Evolutionary conservation across 64 coral and sea anemone species (phyloP).

Genomic region (Actinia equina): DNA sequence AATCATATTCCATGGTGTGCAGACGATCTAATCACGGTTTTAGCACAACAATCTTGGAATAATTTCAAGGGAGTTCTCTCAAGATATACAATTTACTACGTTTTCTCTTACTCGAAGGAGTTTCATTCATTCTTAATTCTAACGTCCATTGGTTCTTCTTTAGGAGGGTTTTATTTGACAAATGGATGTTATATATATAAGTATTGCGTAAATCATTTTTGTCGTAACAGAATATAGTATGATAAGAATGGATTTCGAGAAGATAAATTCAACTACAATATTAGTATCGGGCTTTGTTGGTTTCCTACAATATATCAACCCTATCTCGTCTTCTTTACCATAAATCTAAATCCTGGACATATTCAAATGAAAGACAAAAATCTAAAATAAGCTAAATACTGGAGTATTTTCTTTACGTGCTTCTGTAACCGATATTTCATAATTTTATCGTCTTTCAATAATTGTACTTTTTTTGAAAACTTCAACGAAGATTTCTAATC

Average conservation of each 20-base stretch:
- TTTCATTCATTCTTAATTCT: slow-evolving; percentile 4
- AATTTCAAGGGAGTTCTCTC: neutral
- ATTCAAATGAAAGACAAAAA: neutral
- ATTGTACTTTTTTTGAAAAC: neutral
- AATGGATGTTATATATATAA: neutral
- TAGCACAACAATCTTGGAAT: neutral
- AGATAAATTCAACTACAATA: neutral
- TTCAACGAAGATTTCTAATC: neutral
- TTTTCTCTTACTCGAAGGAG: neutral
- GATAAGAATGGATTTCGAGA: neutral
- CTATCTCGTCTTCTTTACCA: neutral
- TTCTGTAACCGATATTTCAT: neutral
- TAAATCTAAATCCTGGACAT: neutral
- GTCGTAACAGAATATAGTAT: neutral
- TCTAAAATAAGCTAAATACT: neutral
- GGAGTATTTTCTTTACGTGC: neutral
- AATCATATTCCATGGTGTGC: neutral
- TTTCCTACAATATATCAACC: neutral
- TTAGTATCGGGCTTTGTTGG: neutral
- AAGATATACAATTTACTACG: neutral
- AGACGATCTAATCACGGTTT: neutral
- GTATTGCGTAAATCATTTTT: neutral
- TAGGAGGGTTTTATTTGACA: neutral
- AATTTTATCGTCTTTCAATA: neutral
- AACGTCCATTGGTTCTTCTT: neutral